Conservation (phyloP, 2,888 invertebrate genomes). For the Euplagia quadripunctaria region DNA sequence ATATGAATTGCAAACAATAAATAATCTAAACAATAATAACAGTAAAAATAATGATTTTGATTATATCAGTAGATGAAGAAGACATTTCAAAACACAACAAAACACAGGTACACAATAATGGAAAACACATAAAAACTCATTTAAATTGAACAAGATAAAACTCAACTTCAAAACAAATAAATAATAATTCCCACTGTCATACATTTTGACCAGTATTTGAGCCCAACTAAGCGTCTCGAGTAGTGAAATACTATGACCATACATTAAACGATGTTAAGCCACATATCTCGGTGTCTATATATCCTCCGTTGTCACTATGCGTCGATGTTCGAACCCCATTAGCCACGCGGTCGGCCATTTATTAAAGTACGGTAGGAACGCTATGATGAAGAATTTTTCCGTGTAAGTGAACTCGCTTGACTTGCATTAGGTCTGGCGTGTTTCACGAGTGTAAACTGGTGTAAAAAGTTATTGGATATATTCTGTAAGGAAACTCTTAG, state of each 20-base stretch:
- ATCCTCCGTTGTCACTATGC: constrained; percentile 11
- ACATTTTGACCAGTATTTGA: not conserved
- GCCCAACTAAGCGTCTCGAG: not conserved
- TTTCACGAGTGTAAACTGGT: constrained; percentile 35
- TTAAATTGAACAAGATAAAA: too few relatives aligned
- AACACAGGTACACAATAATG: too few relatives aligned
- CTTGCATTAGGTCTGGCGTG: constrained; percentile 55
- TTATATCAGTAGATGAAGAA: too few relatives aligned
- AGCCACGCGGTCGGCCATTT: constrained; percentile 53
- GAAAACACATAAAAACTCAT: too few relatives aligned
- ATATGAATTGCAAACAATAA: too few relatives aligned
- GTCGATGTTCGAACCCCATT: constrained; percentile 28
- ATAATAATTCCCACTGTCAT: not conserved
- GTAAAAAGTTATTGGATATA: constrained; percentile 14
- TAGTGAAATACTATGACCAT: not conserved
- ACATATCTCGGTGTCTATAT: not conserved
- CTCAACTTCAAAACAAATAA: not conserved
- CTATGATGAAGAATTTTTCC: constrained; percentile 56
- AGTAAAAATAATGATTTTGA: too few relatives aligned
- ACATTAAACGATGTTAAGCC: not conserved
- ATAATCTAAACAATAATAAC: too few relatives aligned
- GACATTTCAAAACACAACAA: too few relatives aligned
- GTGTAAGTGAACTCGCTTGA: constrained; percentile 62
- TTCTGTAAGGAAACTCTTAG: constrained; percentile 7
- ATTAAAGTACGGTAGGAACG: constrained; percentile 51